Percentiles rank a stretch among this genome's conserved stretches.
Conservation (phyloP, 2,113 vertebrate genomes). For the Rhabdornis inornatus region DNA sequence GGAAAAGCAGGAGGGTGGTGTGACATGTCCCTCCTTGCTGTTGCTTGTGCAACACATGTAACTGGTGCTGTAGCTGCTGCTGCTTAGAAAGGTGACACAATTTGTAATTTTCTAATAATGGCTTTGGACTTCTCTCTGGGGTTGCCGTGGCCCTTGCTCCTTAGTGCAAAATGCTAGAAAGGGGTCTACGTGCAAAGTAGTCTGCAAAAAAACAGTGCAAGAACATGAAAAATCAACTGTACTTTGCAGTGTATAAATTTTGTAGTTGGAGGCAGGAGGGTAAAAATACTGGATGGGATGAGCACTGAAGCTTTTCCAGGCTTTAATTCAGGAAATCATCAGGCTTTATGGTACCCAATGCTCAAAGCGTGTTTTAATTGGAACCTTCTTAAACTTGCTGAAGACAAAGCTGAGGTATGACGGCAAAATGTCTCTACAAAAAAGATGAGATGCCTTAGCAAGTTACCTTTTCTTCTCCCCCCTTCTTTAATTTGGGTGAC, state of each 20-base stretch:
- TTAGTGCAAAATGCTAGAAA: neutral
- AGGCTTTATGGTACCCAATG: neutral
- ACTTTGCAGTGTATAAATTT: neutral
- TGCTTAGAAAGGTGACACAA: neutral
- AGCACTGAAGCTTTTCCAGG: neutral
- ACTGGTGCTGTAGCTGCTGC: neutral
- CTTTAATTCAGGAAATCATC: neutral
- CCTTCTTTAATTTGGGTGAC: neutral
- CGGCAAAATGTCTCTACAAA: neutral
- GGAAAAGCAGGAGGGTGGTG: neutral
- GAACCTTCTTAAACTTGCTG: neutral
- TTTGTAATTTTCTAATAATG: neutral
- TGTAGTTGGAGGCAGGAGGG: neutral
- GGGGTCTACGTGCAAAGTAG: neutral
- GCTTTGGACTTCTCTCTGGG: neutral
- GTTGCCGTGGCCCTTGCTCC: neutral
- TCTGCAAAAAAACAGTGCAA: neutral
- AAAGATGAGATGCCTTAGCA: neutral
- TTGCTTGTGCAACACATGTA: rapidly evolving
- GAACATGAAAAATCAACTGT: neutral
- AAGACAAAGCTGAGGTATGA: neutral
- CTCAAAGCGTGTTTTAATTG: neutral
- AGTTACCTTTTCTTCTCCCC: neutral
- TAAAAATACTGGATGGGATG: neutral
- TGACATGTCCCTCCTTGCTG: neutral